A percentile compares a stretch with the other conserved stretches of the same genome.
These are phyloP conservation scores for Sebastes itinus DNA, from an alignment of 2,797 vertebrate genomes.

Conservation along the genomic window DNA sequence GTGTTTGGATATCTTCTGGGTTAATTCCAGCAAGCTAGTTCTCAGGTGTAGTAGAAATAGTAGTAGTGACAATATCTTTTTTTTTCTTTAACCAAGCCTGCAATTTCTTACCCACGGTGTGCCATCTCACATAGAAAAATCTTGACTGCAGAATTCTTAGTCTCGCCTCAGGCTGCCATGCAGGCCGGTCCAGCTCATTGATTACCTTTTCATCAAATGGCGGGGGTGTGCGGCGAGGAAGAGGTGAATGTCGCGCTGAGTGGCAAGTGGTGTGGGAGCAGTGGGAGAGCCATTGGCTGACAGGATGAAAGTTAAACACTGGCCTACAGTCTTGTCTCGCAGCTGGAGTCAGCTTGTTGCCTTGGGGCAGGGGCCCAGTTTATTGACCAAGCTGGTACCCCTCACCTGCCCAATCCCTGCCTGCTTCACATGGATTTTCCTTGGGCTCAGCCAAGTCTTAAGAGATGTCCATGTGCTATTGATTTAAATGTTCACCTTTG, in stretches of 20 bases:
- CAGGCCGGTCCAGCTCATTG: conserved; percentile 68
- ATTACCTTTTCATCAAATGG: conserved; percentile 72
- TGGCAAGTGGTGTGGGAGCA: conserved; percentile 70
- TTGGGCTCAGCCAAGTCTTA: conserved; percentile 38
- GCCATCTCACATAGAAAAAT: conserved; percentile 45
- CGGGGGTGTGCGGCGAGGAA: conserved; percentile 50
- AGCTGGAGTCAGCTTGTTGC: conserved; percentile 69
- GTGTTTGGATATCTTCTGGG: neutral
- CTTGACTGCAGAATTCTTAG: conserved; percentile 55
- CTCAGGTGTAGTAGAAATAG: neutral
- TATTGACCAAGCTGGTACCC: conserved; percentile 69
- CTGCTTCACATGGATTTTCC: conserved; percentile 47
- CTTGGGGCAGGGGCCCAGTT: conserved; percentile 63
- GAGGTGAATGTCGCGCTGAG: conserved; percentile 74
- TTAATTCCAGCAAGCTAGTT: neutral
- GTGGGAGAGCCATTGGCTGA: conserved; percentile 73
- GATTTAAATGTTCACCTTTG: conserved; percentile 62
- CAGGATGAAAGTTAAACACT: conserved; percentile 73
- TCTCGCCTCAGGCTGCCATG: conserved; percentile 63
- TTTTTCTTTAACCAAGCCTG: conserved; percentile 15
- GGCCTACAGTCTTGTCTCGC: conserved; percentile 69
- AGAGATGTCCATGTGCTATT: conserved; percentile 58
- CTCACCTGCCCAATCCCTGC: conserved; percentile 57
- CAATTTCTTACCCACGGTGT: conserved; percentile 43
- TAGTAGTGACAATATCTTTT: neutral